Percentiles rank a stretch among this genome's conserved stretches.
phyloP scores from a whole-genome alignment of 2,797 vertebrate species.

The Orientallactaga sibirica region DNA sequence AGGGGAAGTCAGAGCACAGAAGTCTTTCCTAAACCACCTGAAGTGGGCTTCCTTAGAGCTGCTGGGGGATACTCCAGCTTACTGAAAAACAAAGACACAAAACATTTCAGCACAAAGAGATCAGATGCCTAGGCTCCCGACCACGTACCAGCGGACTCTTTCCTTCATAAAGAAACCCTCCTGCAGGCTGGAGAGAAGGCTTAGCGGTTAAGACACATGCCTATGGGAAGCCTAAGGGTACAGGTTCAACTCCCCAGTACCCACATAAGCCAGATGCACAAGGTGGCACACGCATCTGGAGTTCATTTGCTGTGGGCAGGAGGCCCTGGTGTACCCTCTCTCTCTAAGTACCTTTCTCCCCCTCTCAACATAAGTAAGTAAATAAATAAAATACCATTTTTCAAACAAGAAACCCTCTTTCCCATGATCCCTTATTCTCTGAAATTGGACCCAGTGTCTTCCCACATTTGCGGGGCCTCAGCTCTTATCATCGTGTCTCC shows the following conservation, averaged over 20 bases:
- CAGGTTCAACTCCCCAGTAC: no score
- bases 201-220: no score
- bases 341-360: no score
- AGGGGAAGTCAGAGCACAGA: neutral
- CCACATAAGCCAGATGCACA: no score
- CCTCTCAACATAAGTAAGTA: no score
- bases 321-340: no score
- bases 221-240: no score
- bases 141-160: neutral
- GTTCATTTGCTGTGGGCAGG: no score
- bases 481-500: neutral
- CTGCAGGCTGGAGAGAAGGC: no score
- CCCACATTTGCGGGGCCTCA: neutral
- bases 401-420: neutral
- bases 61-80: neutral
- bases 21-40: neutral
- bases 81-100: neutral
- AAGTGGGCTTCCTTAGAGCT: constrained; percentile 15
- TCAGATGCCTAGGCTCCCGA: neutral
- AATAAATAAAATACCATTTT: no score
- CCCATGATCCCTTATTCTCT: neutral
- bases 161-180: neutral
- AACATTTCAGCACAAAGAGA: neutral
- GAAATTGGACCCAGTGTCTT: neutral
- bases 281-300: no score